Evolutionary conservation across 2,797 vertebrate species (phyloP), one percentile per base, ranked within the genome.

Genomic region (Telmatherina bonti): DNA sequence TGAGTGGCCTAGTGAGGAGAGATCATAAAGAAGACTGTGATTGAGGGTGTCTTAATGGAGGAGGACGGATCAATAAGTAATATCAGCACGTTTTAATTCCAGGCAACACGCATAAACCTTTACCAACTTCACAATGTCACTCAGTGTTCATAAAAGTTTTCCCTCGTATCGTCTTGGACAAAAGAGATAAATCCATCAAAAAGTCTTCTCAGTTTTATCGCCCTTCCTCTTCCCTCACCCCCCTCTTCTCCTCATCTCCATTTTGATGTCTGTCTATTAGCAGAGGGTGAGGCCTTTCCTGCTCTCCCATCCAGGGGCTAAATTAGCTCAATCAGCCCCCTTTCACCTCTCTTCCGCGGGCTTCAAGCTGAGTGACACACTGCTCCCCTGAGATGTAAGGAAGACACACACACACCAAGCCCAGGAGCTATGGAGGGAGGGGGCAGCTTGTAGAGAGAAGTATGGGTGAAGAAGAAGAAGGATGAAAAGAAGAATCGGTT

Each of bases 251-350:
- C 86, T 88, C 91, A 92, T 92, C 91, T 92, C 91, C 92, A 92
- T 94, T 93, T 94, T 94, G 93, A 94, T 94, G 93, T 93, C 89
- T 92, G 91, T 92, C 93, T 94, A 92, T 94, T 94, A 94, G 91
- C 89, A 84, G 79, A 86, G 80, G 90, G 91, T 92, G 90, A 91
- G 90, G 92, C 91, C 92, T 92, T 89, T 91, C 86, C 88, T 91
- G 89, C 88, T 91, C 91, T 91, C 89, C 88, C 87, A 92, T 93
- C 93, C 92, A 92, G 90, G 86, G 92, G 91, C 91, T 92, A 93
- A 94, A 94, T 94, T 93, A 93, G 90, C 92, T 93, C 92, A 93
- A 93, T 93, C 93, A 93, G 92, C 89, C 90, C 93, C 90, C 93
- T 92, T 93, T 94, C 91, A 90, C 92, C 93, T 88, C 86, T 87